Evolutionary conservation across 2,888 invertebrate species (phyloP).

Genomic region (Drosophila putrida): DNA sequence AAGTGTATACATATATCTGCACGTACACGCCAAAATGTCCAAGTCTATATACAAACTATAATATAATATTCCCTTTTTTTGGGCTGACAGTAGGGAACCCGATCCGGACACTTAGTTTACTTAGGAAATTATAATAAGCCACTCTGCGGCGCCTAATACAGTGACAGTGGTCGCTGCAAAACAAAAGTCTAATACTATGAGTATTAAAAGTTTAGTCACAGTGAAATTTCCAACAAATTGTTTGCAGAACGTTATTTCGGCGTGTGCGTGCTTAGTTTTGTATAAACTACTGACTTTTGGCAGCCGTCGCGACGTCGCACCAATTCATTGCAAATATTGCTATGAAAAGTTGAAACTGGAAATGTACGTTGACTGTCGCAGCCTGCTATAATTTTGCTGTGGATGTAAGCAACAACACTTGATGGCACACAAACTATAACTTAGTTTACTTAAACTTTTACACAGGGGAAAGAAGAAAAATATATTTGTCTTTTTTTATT

Average conservation of each 20-base stretch:
- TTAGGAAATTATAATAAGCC: slow-evolving; percentile 74
- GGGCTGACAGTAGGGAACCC: slow-evolving; percentile 31
- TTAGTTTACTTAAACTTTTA: no score
- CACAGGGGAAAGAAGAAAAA: no score
- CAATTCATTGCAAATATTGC: not conserved
- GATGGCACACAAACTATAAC: not conserved
- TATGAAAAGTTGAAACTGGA: slow-evolving; percentile 1
- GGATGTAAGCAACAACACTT: not conserved
- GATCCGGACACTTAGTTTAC: slow-evolving; percentile 59
- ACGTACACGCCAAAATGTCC: not conserved
- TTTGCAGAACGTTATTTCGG: slow-evolving; percentile 2
- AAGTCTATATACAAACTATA: slow-evolving; percentile 48
- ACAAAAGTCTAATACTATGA: slow-evolving; percentile 11
- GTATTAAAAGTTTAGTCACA: slow-evolving; percentile 18
- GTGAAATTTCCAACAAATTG: slow-evolving; percentile 20
- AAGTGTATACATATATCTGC: no score
- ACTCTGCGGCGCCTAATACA: slow-evolving; percentile 44
- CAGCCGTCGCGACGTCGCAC: not conserved
- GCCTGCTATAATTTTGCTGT: not conserved
- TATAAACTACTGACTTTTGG: slow-evolving; percentile 1
- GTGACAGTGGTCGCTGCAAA: slow-evolving; percentile 3
- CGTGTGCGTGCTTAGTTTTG: slow-evolving; percentile 2
- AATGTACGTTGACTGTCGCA: slow-evolving; percentile 1
- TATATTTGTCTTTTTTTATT: no score
- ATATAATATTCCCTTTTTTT: slow-evolving; percentile 62